A percentile compares a stretch with the other conserved stretches of the same genome.
Evolutionary conservation across 2,888 invertebrate genomes (phyloP).

Genomic region (Lacanobia wlatinum): DNA sequence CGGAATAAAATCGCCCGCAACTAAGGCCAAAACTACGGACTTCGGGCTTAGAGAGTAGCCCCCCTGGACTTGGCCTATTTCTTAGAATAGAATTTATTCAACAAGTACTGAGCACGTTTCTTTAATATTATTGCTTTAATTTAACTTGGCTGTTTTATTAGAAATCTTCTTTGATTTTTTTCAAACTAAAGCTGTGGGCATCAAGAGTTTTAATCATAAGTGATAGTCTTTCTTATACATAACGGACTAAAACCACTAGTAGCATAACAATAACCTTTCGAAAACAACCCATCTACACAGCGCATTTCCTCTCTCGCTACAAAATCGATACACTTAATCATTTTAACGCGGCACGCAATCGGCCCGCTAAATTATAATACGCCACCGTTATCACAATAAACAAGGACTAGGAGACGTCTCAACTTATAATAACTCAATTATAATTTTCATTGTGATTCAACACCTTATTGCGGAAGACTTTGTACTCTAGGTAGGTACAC

Average conservation of each 20-base stretch:
- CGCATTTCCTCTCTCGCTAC: conserved; percentile 12
- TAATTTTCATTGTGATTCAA: conserved; percentile 73
- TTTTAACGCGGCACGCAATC: conserved; percentile 46
- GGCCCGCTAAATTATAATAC: conserved; percentile 55
- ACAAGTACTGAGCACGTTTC: conserved; percentile 35
- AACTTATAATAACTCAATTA: conserved; percentile 75
- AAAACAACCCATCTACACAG: conserved; percentile 16
- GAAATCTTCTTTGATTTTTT: conserved; percentile 14
- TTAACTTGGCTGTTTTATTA: conserved; percentile 19
- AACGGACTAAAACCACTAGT: neutral
- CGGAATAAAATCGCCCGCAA: too few relatives aligned
- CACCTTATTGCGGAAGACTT: conserved; percentile 64
- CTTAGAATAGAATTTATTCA: conserved; percentile 38
- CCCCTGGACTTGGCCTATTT: neutral
- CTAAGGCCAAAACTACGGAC: too few relatives aligned
- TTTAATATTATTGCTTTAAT: conserved; percentile 45
- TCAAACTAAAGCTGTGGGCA: neutral
- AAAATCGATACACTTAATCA: conserved; percentile 58
- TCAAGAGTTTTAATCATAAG: neutral
- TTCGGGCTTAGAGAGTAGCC: too few relatives aligned
- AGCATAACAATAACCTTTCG: conserved; percentile 10
- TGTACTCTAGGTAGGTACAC: conserved; percentile 32
- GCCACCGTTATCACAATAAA: conserved; percentile 60
- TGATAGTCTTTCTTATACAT: conserved; percentile 1
- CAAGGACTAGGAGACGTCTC: conserved; percentile 54